A percentile compares a stretch with the other conserved stretches of the same genome.
These are phyloP conservation scores for Stegodyphus dumicola DNA, from an alignment of 1,140 invertebrate genomes.

Conservation along the genomic window DNA sequence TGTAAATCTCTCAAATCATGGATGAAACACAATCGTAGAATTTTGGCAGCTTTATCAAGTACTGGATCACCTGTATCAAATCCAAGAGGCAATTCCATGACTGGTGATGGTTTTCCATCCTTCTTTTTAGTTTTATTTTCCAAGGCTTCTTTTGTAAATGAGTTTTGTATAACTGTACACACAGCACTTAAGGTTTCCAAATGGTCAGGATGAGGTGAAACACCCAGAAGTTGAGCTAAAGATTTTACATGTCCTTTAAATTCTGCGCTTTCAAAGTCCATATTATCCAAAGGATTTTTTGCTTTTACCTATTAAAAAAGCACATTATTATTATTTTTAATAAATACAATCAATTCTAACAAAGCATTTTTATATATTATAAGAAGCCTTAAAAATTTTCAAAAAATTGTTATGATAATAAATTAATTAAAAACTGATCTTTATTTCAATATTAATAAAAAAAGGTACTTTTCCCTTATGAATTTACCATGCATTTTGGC, in stretches of 20 bases:
- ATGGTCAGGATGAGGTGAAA: constrained; percentile 84
- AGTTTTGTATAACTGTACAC: constrained; percentile 49
- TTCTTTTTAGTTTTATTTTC: constrained; percentile 41
- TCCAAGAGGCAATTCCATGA: constrained; percentile 76
- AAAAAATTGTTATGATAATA: too few species aligned
- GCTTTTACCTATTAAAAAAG: constrained; percentile 32
- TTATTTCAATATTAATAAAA: too few species aligned
- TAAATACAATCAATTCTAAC: not conserved
- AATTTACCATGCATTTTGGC: too few species aligned
- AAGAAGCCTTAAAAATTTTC: too few species aligned
- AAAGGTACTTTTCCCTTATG: too few species aligned
- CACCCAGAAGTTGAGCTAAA: constrained; percentile 82
- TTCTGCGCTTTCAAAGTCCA: constrained; percentile 84
- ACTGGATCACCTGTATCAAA: constrained; percentile 78
- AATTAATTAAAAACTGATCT: too few species aligned
- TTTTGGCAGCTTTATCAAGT: constrained; percentile 80
- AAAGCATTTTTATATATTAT: too few species aligned
- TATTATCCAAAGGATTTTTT: constrained; percentile 82
- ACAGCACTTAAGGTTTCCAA: constrained; percentile 77
- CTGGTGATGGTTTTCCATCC: constrained; percentile 73
- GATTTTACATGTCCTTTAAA: constrained; percentile 83
- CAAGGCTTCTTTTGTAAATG: constrained; percentile 32
- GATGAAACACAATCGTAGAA: constrained; percentile 89
- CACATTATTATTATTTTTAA: not conserved
- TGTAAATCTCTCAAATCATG: constrained; percentile 91